Conservation (phyloP, 2,113 vertebrate genomes). For the Todiramphus saurophagus region DNA sequence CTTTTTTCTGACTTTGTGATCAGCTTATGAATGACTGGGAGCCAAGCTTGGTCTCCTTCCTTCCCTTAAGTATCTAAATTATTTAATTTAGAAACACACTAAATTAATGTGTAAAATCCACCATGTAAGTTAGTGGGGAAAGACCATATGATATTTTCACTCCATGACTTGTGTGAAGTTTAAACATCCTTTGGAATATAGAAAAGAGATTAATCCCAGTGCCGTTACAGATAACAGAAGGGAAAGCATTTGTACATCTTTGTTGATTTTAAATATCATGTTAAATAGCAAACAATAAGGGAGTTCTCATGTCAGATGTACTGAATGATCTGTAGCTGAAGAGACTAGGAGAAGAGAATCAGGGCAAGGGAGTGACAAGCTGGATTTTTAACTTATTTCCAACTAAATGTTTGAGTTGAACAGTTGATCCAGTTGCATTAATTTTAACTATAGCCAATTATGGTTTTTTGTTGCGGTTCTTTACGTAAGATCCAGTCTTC, state of each 20-base stretch:
- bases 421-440: neutral
- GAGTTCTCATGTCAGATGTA: neutral
- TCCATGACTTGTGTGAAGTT: neutral
- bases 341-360: neutral
- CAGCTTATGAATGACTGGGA: neutral
- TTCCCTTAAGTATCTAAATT: neutral
- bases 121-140: conserved; percentile 22
- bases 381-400: neutral
- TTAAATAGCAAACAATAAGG: neutral
- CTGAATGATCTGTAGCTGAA: neutral
- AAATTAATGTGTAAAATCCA: neutral
- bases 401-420: neutral
- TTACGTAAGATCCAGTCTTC: neutral
- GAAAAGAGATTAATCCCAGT: neutral
- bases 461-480: neutral
- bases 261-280: neutral
- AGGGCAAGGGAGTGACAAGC: neutral
- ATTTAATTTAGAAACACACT: neutral
- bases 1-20: conserved; percentile 17
- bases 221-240: conserved; percentile 29
- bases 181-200: conserved; percentile 17
- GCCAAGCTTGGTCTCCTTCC: neutral
- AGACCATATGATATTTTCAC: conserved; percentile 53
- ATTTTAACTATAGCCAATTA: neutral
- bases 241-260: neutral